phyloP scores from a whole-genome alignment of 1,140 invertebrate genomes.

The Lysiphlebus fabarum region DNA sequence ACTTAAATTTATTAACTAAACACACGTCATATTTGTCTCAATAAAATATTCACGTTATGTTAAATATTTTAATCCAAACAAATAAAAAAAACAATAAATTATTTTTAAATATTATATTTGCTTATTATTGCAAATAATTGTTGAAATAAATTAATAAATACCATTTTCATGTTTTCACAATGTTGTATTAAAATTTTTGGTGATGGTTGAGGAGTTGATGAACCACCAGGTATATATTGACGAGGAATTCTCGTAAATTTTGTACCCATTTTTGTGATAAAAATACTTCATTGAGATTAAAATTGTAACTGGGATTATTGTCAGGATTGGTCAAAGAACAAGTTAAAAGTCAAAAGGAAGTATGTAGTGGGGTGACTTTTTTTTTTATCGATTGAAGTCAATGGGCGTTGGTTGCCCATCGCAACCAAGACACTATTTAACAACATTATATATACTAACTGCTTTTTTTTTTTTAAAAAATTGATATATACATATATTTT shows the following conservation, averaged over 20 bases:
- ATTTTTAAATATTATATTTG: no score
- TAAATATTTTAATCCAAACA: no score
- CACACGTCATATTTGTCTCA: no score
- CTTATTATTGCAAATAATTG: no score
- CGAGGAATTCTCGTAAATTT: constrained; percentile 6
- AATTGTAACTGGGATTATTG: neutral
- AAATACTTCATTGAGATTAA: neutral
- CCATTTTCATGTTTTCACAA: neutral
- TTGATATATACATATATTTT: no score
- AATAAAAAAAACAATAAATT: no score
- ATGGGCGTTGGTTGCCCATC: neutral
- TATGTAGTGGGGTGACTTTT: neutral
- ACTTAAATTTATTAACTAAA: no score
- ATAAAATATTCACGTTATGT: no score
- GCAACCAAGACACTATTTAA: constrained; percentile 9
- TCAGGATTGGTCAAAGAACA: neutral
- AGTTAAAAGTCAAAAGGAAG: neutral
- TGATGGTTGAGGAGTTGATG: neutral
- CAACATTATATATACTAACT: neutral
- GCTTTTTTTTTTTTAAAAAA: neutral
- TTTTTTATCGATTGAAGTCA: constrained; percentile 8
- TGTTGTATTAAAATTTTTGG: neutral
- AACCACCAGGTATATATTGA: neutral
- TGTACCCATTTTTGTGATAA: constrained; percentile 8
- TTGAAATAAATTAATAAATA: neutral